These are phyloP conservation scores for Watsonalla binaria DNA, from an alignment of 2,888 invertebrate species.

Conservation along the genomic window DNA sequence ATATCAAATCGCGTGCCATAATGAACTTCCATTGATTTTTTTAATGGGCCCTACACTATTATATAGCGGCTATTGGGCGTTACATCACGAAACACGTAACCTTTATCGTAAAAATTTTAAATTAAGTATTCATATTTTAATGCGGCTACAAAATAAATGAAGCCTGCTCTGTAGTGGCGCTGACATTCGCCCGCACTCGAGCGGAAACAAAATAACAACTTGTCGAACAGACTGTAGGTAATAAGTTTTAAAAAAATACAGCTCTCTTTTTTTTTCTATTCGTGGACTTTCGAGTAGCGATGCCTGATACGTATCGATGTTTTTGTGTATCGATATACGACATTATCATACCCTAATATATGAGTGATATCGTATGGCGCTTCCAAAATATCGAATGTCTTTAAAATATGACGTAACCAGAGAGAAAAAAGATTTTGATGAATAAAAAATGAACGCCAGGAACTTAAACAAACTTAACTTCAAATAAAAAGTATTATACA, in stretches of 20 bases:
- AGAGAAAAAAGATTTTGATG: no score
- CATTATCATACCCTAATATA: no score
- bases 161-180: conserved; percentile 19
- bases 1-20: conserved; percentile 32
- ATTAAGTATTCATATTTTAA: neutral
- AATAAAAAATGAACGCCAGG: no score
- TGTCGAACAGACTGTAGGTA: conserved; percentile 33
- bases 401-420: no score
- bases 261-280: conserved; percentile 1
- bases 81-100: neutral
- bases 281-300: conserved; percentile 10
- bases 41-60: conserved; percentile 9
- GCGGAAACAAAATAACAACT: conserved; percentile 20
- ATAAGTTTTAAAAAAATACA: conserved; percentile 6
- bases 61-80: neutral
- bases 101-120: neutral
- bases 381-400: no score
- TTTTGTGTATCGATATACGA: no score
- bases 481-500: no score
- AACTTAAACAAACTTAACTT: no score
- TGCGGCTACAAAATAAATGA: conserved; percentile 7
- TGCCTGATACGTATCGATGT: no score
- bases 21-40: conserved; percentile 35
- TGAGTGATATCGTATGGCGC: no score
- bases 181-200: conserved; percentile 48